Base-by-base conservation (phyloP, 2,113 vertebrate genomes). In the Sebastes schlegelii region DNA sequence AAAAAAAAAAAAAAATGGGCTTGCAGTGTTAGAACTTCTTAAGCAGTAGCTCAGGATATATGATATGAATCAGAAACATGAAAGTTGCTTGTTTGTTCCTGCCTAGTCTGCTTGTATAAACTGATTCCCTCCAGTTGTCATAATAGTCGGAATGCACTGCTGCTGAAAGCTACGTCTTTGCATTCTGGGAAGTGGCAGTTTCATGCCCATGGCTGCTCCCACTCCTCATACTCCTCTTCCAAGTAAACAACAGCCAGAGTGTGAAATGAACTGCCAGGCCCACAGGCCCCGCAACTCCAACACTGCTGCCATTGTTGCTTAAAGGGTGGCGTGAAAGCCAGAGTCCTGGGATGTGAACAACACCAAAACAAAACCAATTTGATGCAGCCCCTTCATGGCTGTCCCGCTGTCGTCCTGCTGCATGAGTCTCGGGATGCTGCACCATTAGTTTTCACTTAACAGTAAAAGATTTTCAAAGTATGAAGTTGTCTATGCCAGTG, bases 241-340 rank as follows among this genome's bases (percentile, higher is more conserved):
- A 86, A 89, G 83, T 83, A 86, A 89, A 92, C 89, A 91, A 79
- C 81, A 84, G 80, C 79, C 87, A 82, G 77, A 86, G 82, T 92
- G 89, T 88, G 76, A 86, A 86, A 74, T 71, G 75, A 77, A 79
- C 69, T 74, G 76, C 78, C 54, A 16, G 58, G 49, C 88, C 85
- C 81, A 68, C 79, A 65, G 82, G 80, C 79, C 65, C 34, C 14
- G 61, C 67, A 73, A 67, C 79, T 84, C 65, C 74, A 91, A 92
- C 89, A 93, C 87, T 90, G 70, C 81, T 65, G 70, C 81, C 78
- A 87, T 94, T 94, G 91, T 93, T 89, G 80, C 82, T 86, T 17
- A 64, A 66, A 83, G 87, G 73, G 80, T 86, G 67, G 66, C 79
- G 81, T 62, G 84, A 85, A 87, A 80, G 75, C 67, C 86, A 80